These are phyloP conservation scores for Hyalella azteca DNA, from an alignment of 2,888 invertebrate genomes.

Conservation along the genomic window DNA sequence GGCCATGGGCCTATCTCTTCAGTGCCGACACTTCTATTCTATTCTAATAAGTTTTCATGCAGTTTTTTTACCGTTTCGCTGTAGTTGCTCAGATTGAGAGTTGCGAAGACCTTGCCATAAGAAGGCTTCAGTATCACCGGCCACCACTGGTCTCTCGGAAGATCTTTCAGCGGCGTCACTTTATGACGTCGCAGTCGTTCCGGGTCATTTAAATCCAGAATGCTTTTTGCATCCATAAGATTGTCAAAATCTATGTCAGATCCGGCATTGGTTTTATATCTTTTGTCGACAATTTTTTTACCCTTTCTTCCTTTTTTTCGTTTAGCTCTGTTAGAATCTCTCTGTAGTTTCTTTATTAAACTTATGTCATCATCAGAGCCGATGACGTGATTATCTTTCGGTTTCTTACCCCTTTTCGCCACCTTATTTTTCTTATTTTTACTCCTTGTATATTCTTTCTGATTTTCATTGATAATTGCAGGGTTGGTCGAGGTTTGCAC, in stretches of 20 bases:
- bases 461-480: neutral
- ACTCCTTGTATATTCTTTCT: neutral
- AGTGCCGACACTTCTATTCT: too few relatives aligned
- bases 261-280: too few relatives aligned
- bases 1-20: too few relatives aligned
- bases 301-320: too few relatives aligned
- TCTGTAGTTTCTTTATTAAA: too few relatives aligned
- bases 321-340: too few relatives aligned
- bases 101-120: neutral
- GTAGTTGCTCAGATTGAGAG: conserved; percentile 34
- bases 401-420: neutral
- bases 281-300: too few relatives aligned
- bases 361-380: too few relatives aligned
- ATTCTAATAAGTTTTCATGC: too few relatives aligned
- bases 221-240: too few relatives aligned
- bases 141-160: conserved; percentile 35
- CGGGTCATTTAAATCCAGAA: neutral
- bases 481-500: neutral
- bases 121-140: conserved; percentile 37
- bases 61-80: conserved; percentile 38
- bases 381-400: too few relatives aligned
- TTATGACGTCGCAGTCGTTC: neutral
- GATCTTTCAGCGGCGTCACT: conserved; percentile 21
- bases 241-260: too few relatives aligned
- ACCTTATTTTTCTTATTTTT: neutral